Percentiles rank a stretch among this genome's conserved stretches.
Conservation (phyloP, 2,888 invertebrate species). For the Omphaloscelis lunosa region DNA sequence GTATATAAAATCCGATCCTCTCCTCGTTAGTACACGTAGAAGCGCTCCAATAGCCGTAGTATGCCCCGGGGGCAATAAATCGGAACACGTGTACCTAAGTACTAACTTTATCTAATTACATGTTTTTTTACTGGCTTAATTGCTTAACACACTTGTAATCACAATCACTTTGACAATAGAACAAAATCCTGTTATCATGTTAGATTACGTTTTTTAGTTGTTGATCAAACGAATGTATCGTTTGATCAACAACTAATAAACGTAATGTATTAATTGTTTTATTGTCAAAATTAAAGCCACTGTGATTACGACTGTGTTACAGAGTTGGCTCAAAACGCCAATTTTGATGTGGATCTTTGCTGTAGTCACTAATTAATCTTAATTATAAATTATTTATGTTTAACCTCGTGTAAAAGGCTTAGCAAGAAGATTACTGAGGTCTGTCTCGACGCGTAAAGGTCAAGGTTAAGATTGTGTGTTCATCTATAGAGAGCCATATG, state of each 20-base stretch:
- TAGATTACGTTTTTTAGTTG: no score
- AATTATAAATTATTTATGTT: neutral
- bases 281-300: neutral
- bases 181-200: neutral
- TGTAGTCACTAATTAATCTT: neutral
- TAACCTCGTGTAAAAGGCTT: neutral
- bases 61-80: slow-evolving; percentile 38
- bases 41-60: slow-evolving; percentile 21
- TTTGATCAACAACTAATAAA: neutral
- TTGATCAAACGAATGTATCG: no score
- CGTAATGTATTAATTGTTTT: neutral
- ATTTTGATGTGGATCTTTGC: neutral
- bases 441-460: slow-evolving; percentile 2
- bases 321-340: neutral
- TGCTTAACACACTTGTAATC: neutral
- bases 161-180: neutral
- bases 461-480: slow-evolving; percentile 12
- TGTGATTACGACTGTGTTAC: neutral
- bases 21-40: slow-evolving; percentile 34
- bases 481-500: slow-evolving; percentile 3
- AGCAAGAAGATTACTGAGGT: neutral
- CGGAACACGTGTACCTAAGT: slow-evolving; percentile 32
- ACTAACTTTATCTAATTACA: slow-evolving; percentile 22
- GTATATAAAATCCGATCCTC: slow-evolving; percentile 28
- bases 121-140: slow-evolving; percentile 12